These are phyloP conservation scores for Alethe diademata DNA, from an alignment of 2,113 vertebrate genomes.

Conservation along the genomic window DNA sequence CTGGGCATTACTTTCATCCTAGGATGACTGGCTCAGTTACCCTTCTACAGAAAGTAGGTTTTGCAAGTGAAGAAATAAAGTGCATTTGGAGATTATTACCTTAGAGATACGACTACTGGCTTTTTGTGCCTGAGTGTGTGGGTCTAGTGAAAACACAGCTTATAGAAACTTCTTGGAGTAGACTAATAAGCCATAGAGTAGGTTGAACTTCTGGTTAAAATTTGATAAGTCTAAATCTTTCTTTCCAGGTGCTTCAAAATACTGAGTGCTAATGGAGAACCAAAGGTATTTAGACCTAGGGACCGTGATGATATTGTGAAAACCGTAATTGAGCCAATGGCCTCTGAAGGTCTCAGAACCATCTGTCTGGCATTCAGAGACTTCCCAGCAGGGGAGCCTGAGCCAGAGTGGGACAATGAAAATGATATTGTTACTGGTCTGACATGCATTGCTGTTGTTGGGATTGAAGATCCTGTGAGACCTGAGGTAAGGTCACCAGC, in stretches of 20 bases:
- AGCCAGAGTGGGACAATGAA: conserved; percentile 97
- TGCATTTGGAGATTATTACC: neutral
- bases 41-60: neutral
- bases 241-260: conserved; percentile 92
- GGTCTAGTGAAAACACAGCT: neutral
- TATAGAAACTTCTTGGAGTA: neutral
- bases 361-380: conserved; percentile 97
- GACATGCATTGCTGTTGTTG: conserved; percentile 93
- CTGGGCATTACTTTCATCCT: neutral
- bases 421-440: conserved; percentile 91
- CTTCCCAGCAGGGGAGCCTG: conserved; percentile 88
- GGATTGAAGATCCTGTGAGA: conserved; percentile 97
- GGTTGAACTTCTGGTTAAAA: neutral
- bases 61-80: neutral
- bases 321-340: conserved; percentile 98
- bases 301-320: conserved; percentile 94
- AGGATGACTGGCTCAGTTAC: neutral
- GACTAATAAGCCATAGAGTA: neutral
- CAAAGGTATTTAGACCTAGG: conserved; percentile 91
- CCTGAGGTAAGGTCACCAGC: conserved; percentile 81
- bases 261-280: conserved; percentile 87
- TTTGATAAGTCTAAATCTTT: neutral
- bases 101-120: neutral
- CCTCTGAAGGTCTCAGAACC: conserved; percentile 95
- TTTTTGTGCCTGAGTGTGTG: neutral